Percentiles rank a stretch among this genome's conserved stretches.
Conservation (phyloP, 2,113 vertebrate genomes). For the Brienomyrus brachyistius region DNA sequence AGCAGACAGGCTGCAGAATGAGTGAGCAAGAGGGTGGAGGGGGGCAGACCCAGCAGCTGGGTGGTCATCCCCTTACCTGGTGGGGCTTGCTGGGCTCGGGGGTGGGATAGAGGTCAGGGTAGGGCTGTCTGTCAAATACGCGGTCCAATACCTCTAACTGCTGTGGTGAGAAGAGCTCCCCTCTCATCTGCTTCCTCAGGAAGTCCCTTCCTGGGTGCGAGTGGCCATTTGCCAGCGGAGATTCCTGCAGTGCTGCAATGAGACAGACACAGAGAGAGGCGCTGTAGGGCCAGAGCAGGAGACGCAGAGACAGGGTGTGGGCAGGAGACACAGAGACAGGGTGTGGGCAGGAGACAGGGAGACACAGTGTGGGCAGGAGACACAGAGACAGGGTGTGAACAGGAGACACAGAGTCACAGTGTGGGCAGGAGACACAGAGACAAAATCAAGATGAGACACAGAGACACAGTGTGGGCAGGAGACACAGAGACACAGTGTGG, state of each 20-base stretch:
- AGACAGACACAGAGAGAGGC: neutral
- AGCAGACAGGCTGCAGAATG: slow-evolving; percentile 49
- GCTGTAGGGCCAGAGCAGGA: neutral
- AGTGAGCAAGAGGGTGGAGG: slow-evolving; percentile 28
- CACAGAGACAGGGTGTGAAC: too few species aligned
- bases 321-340: too few species aligned
- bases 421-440: too few species aligned
- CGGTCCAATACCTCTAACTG: slow-evolving; percentile 95
- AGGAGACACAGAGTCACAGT: too few species aligned
- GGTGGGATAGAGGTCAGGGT: slow-evolving; percentile 90
- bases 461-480: too few species aligned
- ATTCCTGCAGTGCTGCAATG: slow-evolving; percentile 81
- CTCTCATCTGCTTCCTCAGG: slow-evolving; percentile 96
- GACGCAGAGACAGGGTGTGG: too few species aligned
- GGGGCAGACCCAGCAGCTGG: neutral
- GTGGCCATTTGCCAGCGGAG: slow-evolving; percentile 89
- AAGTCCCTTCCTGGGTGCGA: slow-evolving; percentile 91
- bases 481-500: too few species aligned
- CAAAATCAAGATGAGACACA: too few species aligned
- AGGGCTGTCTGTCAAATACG: slow-evolving; percentile 93
- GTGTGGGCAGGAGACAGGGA: too few species aligned
- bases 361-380: too few species aligned
- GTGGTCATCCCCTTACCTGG: slow-evolving; percentile 64
- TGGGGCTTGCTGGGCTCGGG: slow-evolving; percentile 95
- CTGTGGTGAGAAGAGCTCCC: slow-evolving; percentile 95